Evolutionary conservation across 2,888 invertebrate species (phyloP), one percentile per base, ranked within the genome.

Genomic region (Atrina japonica): DNA sequence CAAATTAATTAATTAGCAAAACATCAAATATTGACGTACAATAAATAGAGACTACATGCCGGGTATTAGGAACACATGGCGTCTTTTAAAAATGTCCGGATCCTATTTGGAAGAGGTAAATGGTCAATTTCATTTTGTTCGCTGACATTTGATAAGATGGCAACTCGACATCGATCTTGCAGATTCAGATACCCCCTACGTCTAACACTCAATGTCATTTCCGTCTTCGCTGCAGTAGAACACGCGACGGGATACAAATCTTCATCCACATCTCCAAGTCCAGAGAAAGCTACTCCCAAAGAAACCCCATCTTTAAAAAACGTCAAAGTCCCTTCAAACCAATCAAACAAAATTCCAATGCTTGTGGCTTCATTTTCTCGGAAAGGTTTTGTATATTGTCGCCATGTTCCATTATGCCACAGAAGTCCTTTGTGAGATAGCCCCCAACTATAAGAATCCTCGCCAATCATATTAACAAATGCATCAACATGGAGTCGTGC

Each of bases 221-320:
- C 94, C 1, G 95, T 94, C 90, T 94, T 94, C 21, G 94, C 94
- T 0, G 95, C 94, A 0, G 95, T 95, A 1, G 94, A 94, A 82
- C 94, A 93, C 11, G 94, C 92, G 67, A 94, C 93, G 0, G 95
- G 95, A 87, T 92, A 95, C 1, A 95, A 91, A 70, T 92, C 92
- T 66, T 92, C 92, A 1, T 93, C 90, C 85, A 93, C 92, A 78
- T 93, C 92, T 66, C 90, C 82, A 66, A 95, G 90, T 11, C 93
- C 94, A 9, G 93, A 91, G 88, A 95, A 95, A 0, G 94, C 95
- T n/a, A 94, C 92, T 1, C 95, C 95, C 66, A 95, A 91, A 83
- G 93, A 93, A 78, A 91, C 91, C 23, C 94, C 94, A 86, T 95
- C 94, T 89, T 94, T 94, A 88, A 93, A 95, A 89, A 93, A 95